These are phyloP conservation scores for Capricornis sumatraensis DNA, from an alignment of 2,113 vertebrate genomes.

Conservation along the genomic window DNA sequence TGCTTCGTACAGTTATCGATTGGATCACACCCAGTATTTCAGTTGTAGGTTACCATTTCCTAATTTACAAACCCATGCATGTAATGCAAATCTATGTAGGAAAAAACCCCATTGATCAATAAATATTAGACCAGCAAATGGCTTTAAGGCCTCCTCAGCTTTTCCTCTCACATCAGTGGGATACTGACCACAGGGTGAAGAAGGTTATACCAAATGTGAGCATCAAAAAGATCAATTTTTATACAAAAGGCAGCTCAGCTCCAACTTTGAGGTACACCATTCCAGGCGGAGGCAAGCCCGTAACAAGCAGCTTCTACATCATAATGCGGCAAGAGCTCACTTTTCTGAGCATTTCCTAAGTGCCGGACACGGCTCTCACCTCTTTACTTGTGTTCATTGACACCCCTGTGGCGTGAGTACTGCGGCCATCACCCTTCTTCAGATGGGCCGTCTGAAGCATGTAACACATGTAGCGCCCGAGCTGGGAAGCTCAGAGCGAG, in stretches of 20 bases:
- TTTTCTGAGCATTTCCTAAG: neutral
- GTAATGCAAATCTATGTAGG: neutral
- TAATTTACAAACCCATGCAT: neutral
- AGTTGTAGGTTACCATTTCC: neutral
- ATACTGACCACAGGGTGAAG: neutral
- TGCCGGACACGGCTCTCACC: fast-evolving
- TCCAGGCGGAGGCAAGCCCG: neutral
- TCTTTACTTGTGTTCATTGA: neutral
- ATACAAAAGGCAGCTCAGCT: neutral
- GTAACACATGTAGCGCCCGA: fast-evolving
- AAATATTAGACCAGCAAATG: neutral
- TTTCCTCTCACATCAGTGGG: neutral
- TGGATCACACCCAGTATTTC: neutral
- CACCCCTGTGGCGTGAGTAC: fast-evolving
- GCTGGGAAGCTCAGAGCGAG: neutral
- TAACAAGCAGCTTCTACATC: neutral
- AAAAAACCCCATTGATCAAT: neutral
- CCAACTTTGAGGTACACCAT: neutral
- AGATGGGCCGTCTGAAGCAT: neutral
- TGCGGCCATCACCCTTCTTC: neutral
- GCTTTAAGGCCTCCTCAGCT: neutral
- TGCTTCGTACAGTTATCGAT: neutral
- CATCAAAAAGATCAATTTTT: neutral
- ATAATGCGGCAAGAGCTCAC: fast-evolving
- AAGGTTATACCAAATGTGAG: neutral